phyloP scores from a whole-genome alignment of 2,888 invertebrate species.

The Synanthedon andrenaeformis region DNA sequence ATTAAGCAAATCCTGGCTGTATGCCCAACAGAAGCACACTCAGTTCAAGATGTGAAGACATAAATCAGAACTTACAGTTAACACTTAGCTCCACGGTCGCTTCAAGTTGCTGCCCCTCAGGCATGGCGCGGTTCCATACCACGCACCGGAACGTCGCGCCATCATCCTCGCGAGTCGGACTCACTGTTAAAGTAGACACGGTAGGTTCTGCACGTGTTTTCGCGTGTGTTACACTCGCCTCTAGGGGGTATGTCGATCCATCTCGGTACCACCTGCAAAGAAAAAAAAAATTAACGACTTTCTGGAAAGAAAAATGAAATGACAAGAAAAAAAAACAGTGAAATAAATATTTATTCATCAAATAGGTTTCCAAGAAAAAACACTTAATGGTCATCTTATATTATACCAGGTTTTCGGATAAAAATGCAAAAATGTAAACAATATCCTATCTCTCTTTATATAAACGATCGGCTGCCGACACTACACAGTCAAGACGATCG shows the following conservation, averaged over 20 bases:
- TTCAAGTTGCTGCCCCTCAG: constrained; percentile 82
- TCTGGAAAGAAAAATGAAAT: no score
- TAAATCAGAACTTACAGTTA: constrained; percentile 79
- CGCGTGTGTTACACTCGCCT: constrained; percentile 76
- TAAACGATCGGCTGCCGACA: no score
- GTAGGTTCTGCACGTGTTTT: constrained; percentile 81
- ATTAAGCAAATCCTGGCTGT: neutral
- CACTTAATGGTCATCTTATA: no score
- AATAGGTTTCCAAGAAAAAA: no score
- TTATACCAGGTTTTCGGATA: no score
- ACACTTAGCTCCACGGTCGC: constrained; percentile 85
- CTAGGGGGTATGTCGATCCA: constrained; percentile 78
- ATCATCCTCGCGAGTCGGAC: constrained; percentile 87
- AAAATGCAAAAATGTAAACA: no score
- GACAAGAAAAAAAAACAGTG: no score
- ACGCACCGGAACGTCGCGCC: constrained; percentile 86
- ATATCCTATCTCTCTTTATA: no score
- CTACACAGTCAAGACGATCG: no score
- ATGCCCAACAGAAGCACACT: neutral
- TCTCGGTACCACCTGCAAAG: constrained; percentile 82
- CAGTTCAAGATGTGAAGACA: neutral
- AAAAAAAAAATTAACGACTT: constrained; percentile 1
- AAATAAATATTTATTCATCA: no score
- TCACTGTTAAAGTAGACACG: constrained; percentile 79
- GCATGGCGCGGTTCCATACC: constrained; percentile 91